Evolutionary conservation across 2,888 invertebrate species (phyloP), one percentile per base, ranked within the genome.

Genomic region (Campaea margaritaria): DNA sequence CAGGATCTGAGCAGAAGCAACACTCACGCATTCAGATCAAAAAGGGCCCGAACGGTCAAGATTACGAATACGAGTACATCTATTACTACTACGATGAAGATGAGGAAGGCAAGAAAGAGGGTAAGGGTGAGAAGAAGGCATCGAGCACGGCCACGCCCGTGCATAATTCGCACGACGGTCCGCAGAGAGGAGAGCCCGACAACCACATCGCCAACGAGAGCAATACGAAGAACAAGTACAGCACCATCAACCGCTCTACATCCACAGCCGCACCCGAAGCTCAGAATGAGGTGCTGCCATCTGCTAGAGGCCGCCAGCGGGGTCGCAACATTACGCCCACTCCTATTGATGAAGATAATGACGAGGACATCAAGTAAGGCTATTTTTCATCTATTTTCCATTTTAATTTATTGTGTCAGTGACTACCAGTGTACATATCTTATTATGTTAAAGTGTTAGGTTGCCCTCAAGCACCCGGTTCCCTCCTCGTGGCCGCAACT

Each of bases 41-140:
- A 77, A 97, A 97, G 78, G 97, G 96, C 12, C 96, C 97, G 0
- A 97, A 97, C 76, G 97, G 97, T 1, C 96, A 97, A 83, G 97
- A 97, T 78, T 97, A 97, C 78, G 97, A 97, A 83, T 97, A 97
- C 78, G 97, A 97, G 81, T 97, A 97, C 79, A 96, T 97, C 27
- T 97, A 97, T 78, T 97, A 97, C 79, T 97, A 97, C 75, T 96
- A 96, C 73, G 97, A 97, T 73, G 97, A 97, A 68, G 96, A 96
- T 3, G 96, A 96, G 15, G 95, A 94, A 47, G 69, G 65, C 21
- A 87, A 88, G 65, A 93, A 93, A 62, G 84, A 85, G 11, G 76
- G 76, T 28, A 82, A 83, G 43, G 70, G 69, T 4, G 84, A 83
- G 45, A 51, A 60, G 10, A 54, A 58, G 12, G 36, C 76, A 12